Evolutionary conservation across 2,888 invertebrate genomes (phyloP).

Genomic region (Griposia aprilina): DNA sequence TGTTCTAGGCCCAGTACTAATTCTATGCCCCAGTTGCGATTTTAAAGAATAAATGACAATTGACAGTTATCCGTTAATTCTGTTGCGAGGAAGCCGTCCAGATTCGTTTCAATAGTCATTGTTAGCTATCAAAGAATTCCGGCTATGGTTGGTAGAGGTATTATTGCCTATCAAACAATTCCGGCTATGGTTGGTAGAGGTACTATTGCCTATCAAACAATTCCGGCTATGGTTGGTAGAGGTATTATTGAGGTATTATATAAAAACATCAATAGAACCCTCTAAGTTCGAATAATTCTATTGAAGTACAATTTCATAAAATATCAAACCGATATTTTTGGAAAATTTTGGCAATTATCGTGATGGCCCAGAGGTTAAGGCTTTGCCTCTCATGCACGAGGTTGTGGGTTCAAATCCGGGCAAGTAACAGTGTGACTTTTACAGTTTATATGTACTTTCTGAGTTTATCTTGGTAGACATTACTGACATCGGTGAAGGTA

Average conservation of each 20-base stretch:
- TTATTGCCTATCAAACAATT: background rate
- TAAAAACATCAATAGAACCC: no score
- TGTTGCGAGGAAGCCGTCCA: slow-evolving; percentile 1
- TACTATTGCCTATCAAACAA: slow-evolving; percentile 7
- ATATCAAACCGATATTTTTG: background rate
- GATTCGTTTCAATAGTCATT: slow-evolving; percentile 21
- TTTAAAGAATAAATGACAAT: slow-evolving; percentile 19
- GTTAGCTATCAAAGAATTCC: slow-evolving; percentile 5
- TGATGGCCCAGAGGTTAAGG: background rate
- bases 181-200: background rate
- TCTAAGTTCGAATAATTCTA: no score
- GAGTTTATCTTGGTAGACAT: background rate
- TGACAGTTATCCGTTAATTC: slow-evolving; percentile 17
- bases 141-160: background rate
- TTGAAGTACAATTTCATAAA: no score
- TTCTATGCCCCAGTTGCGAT: slow-evolving; percentile 27
- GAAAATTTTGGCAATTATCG: background rate
- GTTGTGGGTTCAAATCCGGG: background rate
- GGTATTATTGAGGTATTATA: background rate
- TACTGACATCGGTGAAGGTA: background rate
- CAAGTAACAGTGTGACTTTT: background rate
- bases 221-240: background rate
- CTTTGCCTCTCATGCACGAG: background rate
- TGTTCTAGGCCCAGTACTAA: slow-evolving; percentile 14
- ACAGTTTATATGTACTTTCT: background rate